These are phyloP conservation scores for Drosophila diplacantha DNA, from an alignment of 2,888 invertebrate genomes.

Conservation along the genomic window DNA sequence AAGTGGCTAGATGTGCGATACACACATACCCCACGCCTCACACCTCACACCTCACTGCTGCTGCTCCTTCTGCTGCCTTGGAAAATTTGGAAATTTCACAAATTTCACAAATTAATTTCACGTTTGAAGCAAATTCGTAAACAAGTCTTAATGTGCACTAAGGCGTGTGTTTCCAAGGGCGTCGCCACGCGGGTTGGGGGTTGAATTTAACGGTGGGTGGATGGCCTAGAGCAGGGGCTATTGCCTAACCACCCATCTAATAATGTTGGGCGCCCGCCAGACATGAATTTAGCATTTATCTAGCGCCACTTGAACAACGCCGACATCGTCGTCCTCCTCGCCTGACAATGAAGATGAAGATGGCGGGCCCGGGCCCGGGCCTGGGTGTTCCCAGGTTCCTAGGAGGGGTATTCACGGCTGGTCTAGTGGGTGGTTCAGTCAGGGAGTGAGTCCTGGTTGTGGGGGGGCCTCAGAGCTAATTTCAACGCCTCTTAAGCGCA, in stretches of 20 bases:
- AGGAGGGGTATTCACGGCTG: neutral
- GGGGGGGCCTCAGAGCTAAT: slow-evolving; percentile 52
- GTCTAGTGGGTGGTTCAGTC: neutral
- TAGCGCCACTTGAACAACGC: slow-evolving; percentile 67
- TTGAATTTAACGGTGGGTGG: neutral
- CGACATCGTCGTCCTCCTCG: slow-evolving; percentile 4
- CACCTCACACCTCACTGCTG: slow-evolving; percentile 8
- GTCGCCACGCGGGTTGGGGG: neutral
- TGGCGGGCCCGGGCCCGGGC: slow-evolving; percentile 14
- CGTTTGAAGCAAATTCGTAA: slow-evolving; percentile 72
- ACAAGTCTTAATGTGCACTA: slow-evolving; percentile 73
- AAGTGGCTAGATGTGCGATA: slow-evolving; percentile 7
- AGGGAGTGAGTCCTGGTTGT: neutral
- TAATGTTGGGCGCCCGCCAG: slow-evolving; percentile 70
- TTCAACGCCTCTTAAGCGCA: slow-evolving; percentile 70
- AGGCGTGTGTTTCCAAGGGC: slow-evolving; percentile 59
- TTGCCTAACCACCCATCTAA: slow-evolving; percentile 55
- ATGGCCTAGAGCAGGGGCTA: slow-evolving; percentile 6
- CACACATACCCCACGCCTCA: neutral
- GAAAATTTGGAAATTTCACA: slow-evolving; percentile 66
- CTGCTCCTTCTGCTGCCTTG: slow-evolving; percentile 16
- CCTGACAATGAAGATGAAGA: slow-evolving; percentile 45
- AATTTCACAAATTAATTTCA: slow-evolving; percentile 73
- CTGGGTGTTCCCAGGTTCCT: neutral
- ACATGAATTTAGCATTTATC: slow-evolving; percentile 73